Conservation (phyloP, 2,113 vertebrate genomes). For the Kryptolebias marmoratus region DNA sequence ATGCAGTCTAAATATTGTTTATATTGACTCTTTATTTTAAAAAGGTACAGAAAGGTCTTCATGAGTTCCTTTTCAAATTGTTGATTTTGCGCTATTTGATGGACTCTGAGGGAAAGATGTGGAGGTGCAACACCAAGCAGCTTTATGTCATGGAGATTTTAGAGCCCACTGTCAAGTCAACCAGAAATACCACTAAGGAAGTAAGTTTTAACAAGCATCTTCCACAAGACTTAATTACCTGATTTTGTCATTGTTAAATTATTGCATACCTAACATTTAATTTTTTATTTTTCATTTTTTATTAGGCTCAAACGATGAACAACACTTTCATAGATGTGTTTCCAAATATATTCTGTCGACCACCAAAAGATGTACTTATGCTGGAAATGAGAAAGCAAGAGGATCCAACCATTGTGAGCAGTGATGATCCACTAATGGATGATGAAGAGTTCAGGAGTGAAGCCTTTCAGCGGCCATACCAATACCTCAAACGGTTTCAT, state of each 20-base stretch:
- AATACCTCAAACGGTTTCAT: constrained; percentile 88
- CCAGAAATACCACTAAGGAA: constrained; percentile 56
- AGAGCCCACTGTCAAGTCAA: constrained; percentile 58
- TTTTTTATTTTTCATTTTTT: constrained; percentile 20
- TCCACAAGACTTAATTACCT: not conserved
- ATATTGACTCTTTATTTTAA: constrained; percentile 14
- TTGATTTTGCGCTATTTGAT: constrained; percentile 88
- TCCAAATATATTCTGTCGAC: constrained; percentile 86
- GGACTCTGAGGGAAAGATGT: constrained; percentile 88
- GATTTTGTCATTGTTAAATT: not conserved
- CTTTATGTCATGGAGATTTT: constrained; percentile 91
- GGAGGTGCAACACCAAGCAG: constrained; percentile 86
- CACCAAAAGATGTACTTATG: constrained; percentile 90
- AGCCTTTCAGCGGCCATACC: constrained; percentile 92
- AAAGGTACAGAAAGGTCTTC: constrained; percentile 88
- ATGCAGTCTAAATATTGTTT: not conserved
- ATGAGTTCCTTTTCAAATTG: constrained; percentile 93
- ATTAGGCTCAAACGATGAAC: constrained; percentile 57
- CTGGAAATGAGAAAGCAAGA: constrained; percentile 68
- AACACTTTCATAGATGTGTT: constrained; percentile 86
- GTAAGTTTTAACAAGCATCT: constrained; percentile 68
- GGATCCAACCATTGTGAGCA: constrained; percentile 10
- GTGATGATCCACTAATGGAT: constrained; percentile 86
- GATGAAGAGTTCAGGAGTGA: constrained; percentile 83
- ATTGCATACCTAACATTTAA: not conserved